Evolutionary conservation across 2,888 invertebrate genomes (phyloP).

Genomic region (Yponomeuta malinellus): DNA sequence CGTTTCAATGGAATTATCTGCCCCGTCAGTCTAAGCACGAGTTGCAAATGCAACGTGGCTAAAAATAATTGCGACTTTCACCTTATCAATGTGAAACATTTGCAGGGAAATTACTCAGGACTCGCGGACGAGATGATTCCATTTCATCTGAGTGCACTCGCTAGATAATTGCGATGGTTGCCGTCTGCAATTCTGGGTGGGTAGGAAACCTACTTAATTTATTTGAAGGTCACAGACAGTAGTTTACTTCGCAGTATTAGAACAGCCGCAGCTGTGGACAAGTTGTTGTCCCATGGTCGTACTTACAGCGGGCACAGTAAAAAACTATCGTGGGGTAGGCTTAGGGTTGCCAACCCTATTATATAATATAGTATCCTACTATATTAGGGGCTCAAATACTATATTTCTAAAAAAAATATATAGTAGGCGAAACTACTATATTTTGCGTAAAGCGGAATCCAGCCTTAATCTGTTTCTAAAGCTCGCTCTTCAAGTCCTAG

Average conservation of each 20-base stretch:
- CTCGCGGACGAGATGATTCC: constrained; percentile 3
- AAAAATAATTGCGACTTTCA: constrained; percentile 31
- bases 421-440: no score
- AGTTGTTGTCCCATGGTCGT: no score
- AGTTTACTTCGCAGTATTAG: not conserved
- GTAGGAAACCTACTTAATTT: not conserved
- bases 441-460: no score
- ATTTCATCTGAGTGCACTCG: not conserved
- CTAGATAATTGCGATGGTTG: not conserved
- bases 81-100: constrained; percentile 22
- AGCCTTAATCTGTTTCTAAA: no score
- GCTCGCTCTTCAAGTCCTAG: no score
- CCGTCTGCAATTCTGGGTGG: not conserved
- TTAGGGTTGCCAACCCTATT: no score
- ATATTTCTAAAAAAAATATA: no score
- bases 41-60: constrained; percentile 26
- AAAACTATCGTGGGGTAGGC: no score
- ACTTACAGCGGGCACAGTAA: no score
- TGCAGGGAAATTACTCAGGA: constrained; percentile 21
- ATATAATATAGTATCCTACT: no score
- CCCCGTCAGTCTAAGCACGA: constrained; percentile 25
- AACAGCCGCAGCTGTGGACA: not conserved
- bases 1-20: constrained; percentile 26
- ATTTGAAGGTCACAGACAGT: not conserved
- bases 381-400: no score